phyloP scores from a whole-genome alignment of 2,888 invertebrate species.

The Metopia argyrocephala region DNA sequence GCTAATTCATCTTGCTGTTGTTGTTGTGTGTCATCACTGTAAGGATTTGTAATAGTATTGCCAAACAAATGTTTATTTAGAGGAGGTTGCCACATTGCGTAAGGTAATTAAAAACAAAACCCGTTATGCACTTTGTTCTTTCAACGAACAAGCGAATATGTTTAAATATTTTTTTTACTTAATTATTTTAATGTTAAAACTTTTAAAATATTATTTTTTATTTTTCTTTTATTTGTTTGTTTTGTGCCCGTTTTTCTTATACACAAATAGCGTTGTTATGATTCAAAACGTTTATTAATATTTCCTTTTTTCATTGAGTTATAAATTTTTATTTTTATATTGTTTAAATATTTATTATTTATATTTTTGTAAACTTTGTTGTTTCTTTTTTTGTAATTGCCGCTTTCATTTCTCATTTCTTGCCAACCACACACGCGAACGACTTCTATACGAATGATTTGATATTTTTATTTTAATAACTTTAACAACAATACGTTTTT shows the following conservation, averaged over 20 bases:
- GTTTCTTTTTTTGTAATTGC: no score
- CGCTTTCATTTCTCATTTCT: no score
- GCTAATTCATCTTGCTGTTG: slow-evolving; percentile 27
- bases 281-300: no score
- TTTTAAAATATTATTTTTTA: no score
- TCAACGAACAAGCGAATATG: not conserved
- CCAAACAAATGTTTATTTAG: slow-evolving; percentile 29
- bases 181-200: no score
- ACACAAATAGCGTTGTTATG: no score
- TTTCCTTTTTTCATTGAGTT: no score
- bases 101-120: not conserved
- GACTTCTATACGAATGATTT: slow-evolving; percentile 69
- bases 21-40: not conserved
- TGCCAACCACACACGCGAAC: slow-evolving; percentile 67
- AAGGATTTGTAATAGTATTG: not conserved
- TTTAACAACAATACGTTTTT: slow-evolving; percentile 64
- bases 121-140: not conserved
- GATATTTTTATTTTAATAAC: slow-evolving; percentile 65
- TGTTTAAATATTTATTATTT: no score
- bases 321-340: no score
- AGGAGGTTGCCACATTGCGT: slow-evolving; percentile 46
- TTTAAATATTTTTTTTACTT: not conserved
- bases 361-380: no score
- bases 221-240: no score
- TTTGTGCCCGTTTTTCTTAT: no score